phyloP scores from a whole-genome alignment of 2,888 invertebrate species.

The Cheilosia pagana region DNA sequence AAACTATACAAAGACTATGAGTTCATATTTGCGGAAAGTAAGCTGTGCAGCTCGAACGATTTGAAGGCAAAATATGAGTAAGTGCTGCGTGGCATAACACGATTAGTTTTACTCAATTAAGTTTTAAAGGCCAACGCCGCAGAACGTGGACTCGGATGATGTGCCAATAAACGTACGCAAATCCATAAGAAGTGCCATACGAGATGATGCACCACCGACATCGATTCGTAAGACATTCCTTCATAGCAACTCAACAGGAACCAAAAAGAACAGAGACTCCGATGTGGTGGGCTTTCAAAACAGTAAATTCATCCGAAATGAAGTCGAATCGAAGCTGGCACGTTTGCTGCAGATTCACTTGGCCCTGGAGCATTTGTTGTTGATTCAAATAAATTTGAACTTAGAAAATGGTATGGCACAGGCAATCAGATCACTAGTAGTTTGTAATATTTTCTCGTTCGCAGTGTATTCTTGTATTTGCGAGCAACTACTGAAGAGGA shows the following conservation, averaged over 20 bases:
- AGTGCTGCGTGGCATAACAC: not conserved
- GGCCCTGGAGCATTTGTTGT: constrained; percentile 81
- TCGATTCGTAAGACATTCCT: constrained; percentile 80
- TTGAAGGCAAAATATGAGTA: constrained; percentile 76
- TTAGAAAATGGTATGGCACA: constrained; percentile 78
- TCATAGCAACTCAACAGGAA: constrained; percentile 77
- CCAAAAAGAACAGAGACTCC: constrained; percentile 73
- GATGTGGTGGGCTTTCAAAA: constrained; percentile 80
- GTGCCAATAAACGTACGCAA: constrained; percentile 79
- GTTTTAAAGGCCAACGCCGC: constrained; percentile 26
- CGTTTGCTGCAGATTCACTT: constrained; percentile 82
- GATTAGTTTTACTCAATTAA: not conserved
- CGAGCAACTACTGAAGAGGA: constrained; percentile 79
- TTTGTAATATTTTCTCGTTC: constrained; percentile 8
- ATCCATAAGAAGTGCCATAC: constrained; percentile 81
- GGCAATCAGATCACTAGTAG: not conserved
- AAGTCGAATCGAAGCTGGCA: constrained; percentile 78
- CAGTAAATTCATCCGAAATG: constrained; percentile 80
- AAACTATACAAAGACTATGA: constrained; percentile 83
- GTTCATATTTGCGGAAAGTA: constrained; percentile 82
- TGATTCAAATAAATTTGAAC: constrained; percentile 82
- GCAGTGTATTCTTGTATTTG: constrained; percentile 80
- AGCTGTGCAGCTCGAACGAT: constrained; percentile 80
- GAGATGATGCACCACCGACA: constrained; percentile 74
- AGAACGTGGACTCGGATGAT: constrained; percentile 35